Evolutionary conservation across 1,140 invertebrate genomes (phyloP), one percentile per base, ranked within the genome.

Genomic region (Drosophila arizonae): DNA sequence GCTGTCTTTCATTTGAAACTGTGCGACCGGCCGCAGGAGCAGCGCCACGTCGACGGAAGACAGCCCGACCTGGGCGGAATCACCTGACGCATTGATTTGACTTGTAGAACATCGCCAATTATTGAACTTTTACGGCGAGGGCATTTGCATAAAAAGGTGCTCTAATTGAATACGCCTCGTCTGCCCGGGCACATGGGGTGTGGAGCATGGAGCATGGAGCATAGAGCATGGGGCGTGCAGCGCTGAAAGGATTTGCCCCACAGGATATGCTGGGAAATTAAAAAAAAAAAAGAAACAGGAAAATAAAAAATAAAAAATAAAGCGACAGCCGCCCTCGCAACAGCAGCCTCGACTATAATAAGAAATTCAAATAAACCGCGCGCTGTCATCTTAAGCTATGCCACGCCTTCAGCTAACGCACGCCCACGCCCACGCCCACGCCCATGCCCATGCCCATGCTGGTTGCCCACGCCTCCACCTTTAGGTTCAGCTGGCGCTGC

Each of bases 331-430:
- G 52, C 13, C n/a, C 58, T 57, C 52, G 36, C 46, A 13, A 3
- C 28, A 10, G 15, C 50, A 67, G 65, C 54, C 39, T 66, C 52
- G 70, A 63, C 67, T 80, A 75, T 88, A 88, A 88, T 88, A 88
- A 89, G 85, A 88, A 88, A 88, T 88, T 89, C 84, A 88, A 88
- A 88, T 88, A 89, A 88, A 89, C 84, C 84, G 84, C 84, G 80
- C 74, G 84, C 84, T 88, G 84, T 88, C 84, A 88, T 88, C 85
- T 88, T 88, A 88, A 89, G 85, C 84, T 79, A 75, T 88, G 77
- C 84, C 85, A 88, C 85, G 85, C 84, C 82, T 76, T 48, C 71
- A 43, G 75, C 78, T 48, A 62, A 51, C 63, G 45, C 77, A 86
- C 81, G 81, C 82, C 79, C 72, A 30, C 36, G 58, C 33, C 66